These are phyloP conservation scores for Rhinolophus ferrumequinum DNA, from an alignment of 2,113 vertebrate genomes.

Conservation along the genomic window DNA sequence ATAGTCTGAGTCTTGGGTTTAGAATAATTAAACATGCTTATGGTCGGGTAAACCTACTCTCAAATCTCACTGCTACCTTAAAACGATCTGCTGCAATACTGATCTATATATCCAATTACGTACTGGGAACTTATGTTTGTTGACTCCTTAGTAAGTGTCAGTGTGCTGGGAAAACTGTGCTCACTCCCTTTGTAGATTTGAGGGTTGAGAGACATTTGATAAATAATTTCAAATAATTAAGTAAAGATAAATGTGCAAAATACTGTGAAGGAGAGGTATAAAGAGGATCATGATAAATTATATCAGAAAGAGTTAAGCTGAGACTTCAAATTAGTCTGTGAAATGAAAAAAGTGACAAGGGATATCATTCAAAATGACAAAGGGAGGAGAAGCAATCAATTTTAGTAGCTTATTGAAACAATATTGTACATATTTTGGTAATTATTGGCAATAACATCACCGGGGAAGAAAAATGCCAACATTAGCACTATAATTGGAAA, in stretches of 20 bases:
- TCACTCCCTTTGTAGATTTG: background rate
- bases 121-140: background rate
- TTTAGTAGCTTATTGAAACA: conserved; percentile 35
- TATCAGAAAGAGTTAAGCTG: background rate
- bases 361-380: background rate
- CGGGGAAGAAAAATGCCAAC: background rate
- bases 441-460: conserved; percentile 23
- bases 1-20: background rate
- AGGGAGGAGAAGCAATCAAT: background rate
- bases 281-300: background rate
- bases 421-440: conserved; percentile 21
- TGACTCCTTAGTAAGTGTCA: background rate
- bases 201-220: background rate
- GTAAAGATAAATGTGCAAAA: background rate
- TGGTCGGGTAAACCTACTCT: background rate
- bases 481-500: conserved; percentile 1
- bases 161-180: background rate
- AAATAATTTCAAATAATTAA: conserved; percentile 23
- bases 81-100: background rate
- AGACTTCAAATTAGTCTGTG: background rate
- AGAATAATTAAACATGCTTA: background rate
- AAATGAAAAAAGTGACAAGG: background rate
- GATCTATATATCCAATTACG: background rate
- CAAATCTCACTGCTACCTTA: background rate
- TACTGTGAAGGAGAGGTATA: background rate